Base-by-base conservation (phyloP, 2,113 vertebrate genomes). In the Bambusicola thoracicus region DNA sequence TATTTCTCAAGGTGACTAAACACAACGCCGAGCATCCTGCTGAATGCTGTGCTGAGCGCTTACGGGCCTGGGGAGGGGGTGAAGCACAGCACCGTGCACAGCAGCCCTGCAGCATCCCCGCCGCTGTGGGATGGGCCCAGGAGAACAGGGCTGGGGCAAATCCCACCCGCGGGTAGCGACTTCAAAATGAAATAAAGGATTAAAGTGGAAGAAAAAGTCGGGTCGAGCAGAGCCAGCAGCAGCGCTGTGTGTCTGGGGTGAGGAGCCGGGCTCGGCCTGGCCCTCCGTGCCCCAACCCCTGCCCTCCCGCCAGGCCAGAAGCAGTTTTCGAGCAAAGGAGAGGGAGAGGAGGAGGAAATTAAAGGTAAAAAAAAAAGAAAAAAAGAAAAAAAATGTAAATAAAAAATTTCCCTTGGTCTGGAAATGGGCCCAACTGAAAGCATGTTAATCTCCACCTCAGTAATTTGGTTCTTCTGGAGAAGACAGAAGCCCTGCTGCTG, bases 401-500 rank as follows among this genome's bases (percentile, higher is more conserved):
- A 99, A 97, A 98, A 98, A 97, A 98, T 98, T 98, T 99, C 97
- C 97, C 98, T 98, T 95, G 97, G 98, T 98, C 98, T 99, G 98
- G 99, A 99, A 99, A 98, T 98, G 97, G 98, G 98, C 99, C 99
- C 97, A 97, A 97, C 98, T 98, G 98, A 98, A 98, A 98, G 98
- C 98, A 99, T 98, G 99, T 99, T 99, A 99, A 99, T 99, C 98
- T 99, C 99, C 98, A 99, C 98, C 98, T 99, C 98, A 97, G 98
- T 99, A 98, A 99, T 99, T 99, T 99, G 98, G 99, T 99, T 99
- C 98, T 99, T 98, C 98, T 98, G 98, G 98, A 99, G 98, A 99
- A 99, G 99, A 99, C 99, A 99, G 99, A 99, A 99, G 99, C 99
- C 98, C 98, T 98, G 99, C 98, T 99, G 99, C 99, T 98, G 98